Evolutionary conservation across 2,888 invertebrate genomes (phyloP), one percentile per base, ranked within the genome.

Genomic region (Endotricha flammealis): DNA sequence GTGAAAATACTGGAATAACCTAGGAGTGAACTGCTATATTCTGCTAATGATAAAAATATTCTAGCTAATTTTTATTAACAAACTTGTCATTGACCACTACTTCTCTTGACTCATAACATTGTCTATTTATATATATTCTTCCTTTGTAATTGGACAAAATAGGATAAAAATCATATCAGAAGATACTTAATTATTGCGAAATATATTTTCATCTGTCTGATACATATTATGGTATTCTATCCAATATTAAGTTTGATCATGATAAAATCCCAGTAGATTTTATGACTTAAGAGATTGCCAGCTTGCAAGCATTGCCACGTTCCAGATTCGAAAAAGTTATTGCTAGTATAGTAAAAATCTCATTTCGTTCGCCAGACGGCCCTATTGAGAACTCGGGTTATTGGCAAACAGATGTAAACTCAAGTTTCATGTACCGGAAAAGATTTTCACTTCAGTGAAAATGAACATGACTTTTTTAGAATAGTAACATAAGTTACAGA

Each of bases 321-420:
- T 44, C 54, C 48, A 57, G 56, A 64, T 60, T 57, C 61, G 46
- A 60, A 54, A 44, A 64, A 64, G 58, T 64, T 67, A 69, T 65
- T 69, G 60, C 64, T 57, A 55, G 56, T 38, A 57, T 57, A 59
- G 61, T 68, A 64, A 67, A 70, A 72, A 67, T 65, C 65, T 67
- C 61, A 65, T 67, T 67, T 57, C 57, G 44, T 42, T 42, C 40
- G 46, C 38, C 64, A 64, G 60, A 58, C 55, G 53, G 50, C 41
- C 46, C 61, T 62, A 64, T 71, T 71, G 64, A 63, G 62, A 61
- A 64, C 43, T 55, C 51, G 41, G 61, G 57, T 62, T 68, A 68
- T 63, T 66, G 67, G 57, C 61, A 65, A 65, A 63, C 56, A 56
- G 57, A 64, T 58, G 62, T 58, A 59, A 63, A 58, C 51, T 55